A percentile compares a stretch with the other conserved stretches of the same genome.
These are phyloP conservation scores for Cyprinodon tularosa DNA, from an alignment of 2,113 vertebrate genomes.

Conservation along the genomic window DNA sequence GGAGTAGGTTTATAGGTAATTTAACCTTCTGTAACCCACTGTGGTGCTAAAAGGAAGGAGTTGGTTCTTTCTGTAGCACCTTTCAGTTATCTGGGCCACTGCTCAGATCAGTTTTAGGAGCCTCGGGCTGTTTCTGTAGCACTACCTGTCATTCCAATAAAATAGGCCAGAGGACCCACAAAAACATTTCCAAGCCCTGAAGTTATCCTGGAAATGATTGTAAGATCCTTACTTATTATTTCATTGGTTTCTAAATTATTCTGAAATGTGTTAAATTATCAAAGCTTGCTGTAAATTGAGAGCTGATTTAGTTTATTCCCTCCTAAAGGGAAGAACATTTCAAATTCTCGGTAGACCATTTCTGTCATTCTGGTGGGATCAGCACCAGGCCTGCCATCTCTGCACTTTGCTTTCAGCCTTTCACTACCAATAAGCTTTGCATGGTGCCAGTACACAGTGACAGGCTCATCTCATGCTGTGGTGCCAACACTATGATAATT, in stretches of 20 bases:
- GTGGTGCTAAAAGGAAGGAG: not conserved
- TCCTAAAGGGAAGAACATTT: not conserved
- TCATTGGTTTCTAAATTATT: too few species aligned
- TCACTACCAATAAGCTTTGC: not conserved
- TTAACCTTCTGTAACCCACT: not conserved
- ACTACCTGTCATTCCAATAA: not conserved
- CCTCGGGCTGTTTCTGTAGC: not conserved
- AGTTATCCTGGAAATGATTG: not conserved
- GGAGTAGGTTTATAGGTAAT: not conserved
- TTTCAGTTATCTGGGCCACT: not conserved
- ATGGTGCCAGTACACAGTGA: not conserved
- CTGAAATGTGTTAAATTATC: not conserved
- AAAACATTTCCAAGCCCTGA: not conserved
- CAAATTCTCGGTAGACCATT: not conserved
- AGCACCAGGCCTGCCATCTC: not conserved
- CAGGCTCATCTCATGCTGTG: not conserved
- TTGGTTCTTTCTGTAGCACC: not conserved
- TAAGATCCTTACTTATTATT: not conserved
- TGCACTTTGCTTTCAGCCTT: fast-evolving
- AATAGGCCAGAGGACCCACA: not conserved
- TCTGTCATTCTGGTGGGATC: not conserved
- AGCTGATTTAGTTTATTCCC: too few species aligned
- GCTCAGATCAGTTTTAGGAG: not conserved
- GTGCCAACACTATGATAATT: fast-evolving
- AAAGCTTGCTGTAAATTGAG: not conserved